phyloP scores from a whole-genome alignment of 2,888 invertebrate species.

The Sthenelais limicola region DNA sequence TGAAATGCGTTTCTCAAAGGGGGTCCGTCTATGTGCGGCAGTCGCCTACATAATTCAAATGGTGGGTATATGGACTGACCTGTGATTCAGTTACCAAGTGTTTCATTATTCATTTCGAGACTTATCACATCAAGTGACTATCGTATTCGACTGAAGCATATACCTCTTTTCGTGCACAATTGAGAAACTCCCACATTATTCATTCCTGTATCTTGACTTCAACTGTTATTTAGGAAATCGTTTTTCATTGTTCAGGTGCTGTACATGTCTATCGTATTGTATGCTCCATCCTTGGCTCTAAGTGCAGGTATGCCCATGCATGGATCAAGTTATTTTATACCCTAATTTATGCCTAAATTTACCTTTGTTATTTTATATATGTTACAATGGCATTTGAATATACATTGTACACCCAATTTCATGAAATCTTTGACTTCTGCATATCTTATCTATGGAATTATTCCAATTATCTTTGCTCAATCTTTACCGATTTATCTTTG shows the following conservation, averaged over 20 bases:
- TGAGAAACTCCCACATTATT: not conserved
- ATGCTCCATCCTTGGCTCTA: constrained; percentile 69
- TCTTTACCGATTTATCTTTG: not conserved
- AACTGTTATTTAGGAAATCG: not conserved
- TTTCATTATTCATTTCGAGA: too few species aligned
- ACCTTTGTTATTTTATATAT: not conserved
- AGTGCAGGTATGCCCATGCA: constrained; percentile 62
- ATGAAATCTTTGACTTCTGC: too few species aligned
- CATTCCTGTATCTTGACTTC: not conserved
- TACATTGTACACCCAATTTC: too few species aligned
- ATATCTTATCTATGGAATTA: too few species aligned
- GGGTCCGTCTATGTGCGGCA: constrained; percentile 84
- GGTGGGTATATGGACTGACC: constrained; percentile 76
- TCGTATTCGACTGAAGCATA: too few species aligned
- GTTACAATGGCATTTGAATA: not conserved
- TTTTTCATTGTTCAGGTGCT: constrained; percentile 59
- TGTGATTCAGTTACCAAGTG: not conserved
- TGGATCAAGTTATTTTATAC: not conserved
- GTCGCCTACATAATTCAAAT: constrained; percentile 90
- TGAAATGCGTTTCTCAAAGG: constrained; percentile 85
- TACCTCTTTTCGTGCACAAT: not conserved
- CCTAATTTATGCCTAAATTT: not conserved
- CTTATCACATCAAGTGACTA: too few species aligned
- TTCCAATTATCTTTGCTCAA: not conserved
- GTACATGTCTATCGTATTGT: constrained; percentile 70